A percentile compares a stretch with the other conserved stretches of the same genome.
These are phyloP conservation scores for Pseudolaguvia tuberculata DNA, from an alignment of 2,113 vertebrate genomes.

Conservation along the genomic window DNA sequence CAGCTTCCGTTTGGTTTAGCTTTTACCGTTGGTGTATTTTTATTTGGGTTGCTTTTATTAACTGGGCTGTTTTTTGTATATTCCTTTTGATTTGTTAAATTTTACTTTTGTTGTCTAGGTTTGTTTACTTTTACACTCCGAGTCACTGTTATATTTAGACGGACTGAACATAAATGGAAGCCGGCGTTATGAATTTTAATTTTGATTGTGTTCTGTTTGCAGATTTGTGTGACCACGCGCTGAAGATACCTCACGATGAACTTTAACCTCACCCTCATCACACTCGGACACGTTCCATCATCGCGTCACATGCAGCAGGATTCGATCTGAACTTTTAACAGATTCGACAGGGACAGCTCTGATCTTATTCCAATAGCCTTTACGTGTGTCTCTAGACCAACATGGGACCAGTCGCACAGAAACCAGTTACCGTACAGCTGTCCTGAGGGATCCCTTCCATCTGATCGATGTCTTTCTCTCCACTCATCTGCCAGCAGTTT, in stretches of 20 bases:
- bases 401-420: background rate
- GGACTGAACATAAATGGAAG: background rate
- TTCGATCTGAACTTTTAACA: background rate
- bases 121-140: background rate
- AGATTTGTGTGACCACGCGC: constrained; percentile 93
- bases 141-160: background rate
- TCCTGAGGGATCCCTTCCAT: background rate
- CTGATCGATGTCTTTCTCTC: constrained; percentile 1
- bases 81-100: too few species aligned
- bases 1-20: background rate
- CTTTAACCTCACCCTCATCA: constrained; percentile 67
- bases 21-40: background rate
- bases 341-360: background rate
- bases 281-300: background rate
- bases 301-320: background rate
- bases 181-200: background rate
- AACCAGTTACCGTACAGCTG: background rate
- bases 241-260: constrained; percentile 83
- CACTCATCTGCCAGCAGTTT: background rate
- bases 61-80: too few species aligned
- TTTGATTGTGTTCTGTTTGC: constrained; percentile 28
- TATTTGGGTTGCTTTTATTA: too few species aligned
- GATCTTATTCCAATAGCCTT: background rate
- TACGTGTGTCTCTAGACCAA: background rate
- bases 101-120: background rate